Evolutionary conservation across 2,797 vertebrate genomes (phyloP), one percentile per base, ranked within the genome.

Genomic region (Austrolebias charrua): DNA sequence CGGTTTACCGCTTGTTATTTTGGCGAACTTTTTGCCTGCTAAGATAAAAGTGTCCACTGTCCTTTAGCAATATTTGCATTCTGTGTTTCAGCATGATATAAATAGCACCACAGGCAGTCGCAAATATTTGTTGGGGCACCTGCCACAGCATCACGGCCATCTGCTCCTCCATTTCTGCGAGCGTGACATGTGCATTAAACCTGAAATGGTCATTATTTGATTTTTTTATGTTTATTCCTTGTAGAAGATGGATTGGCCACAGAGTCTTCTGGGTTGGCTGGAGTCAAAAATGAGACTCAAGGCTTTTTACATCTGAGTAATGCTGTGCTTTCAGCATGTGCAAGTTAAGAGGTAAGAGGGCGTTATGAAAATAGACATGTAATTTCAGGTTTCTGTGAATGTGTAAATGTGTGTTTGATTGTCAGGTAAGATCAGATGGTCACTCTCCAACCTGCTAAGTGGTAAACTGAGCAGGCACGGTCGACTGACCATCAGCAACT

Each of bases 121-220:
- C 88, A 93, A 93, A 93, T 91, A 93, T 93, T 92, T 92, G 91
- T 82, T 48, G 84, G 90, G 89, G 91, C 92, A 91, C 92, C 92
- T 93, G 91, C 86, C 87, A 85, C 82, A 77, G 76, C 79, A 87
- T 84, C 65, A 72, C 71, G 85, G 84, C 92, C 92, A 94, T 93
- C 92, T 93, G 92, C 76, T 89, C 87, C 76, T 86, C 87, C 83
- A 80, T 79, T 89, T 89, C 87, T 90, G 83, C 84, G 86, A 85
- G 81, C 81, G 76, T 88, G 90, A 91, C 88, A 90, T 91, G 88
- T 88, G 89, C 88, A 87, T 88, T 89, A 90, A 90, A 91, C 81
- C 89, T 87, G 81, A 89, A 90, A 86, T 73, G 87, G 82, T 76
- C 84, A 88, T 87, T 90, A 88, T 86, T 69, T 75, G 71, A 49